Evolutionary conservation across 2,113 vertebrate genomes (phyloP).

Genomic region (Panurus biarmicus): DNA sequence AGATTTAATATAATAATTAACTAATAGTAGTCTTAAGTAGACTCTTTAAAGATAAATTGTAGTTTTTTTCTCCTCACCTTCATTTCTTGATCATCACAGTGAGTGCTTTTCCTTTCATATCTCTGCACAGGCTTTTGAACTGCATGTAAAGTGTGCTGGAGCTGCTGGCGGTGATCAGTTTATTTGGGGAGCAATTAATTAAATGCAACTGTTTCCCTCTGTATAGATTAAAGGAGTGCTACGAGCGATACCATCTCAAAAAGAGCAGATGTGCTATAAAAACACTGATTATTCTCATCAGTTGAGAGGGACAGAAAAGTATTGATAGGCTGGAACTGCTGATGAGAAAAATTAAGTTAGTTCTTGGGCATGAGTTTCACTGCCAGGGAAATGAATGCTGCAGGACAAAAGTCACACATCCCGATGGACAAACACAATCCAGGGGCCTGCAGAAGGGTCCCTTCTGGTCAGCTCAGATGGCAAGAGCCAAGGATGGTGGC

Average conservation of each 20-base stretch:
- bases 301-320: background rate
- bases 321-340: background rate
- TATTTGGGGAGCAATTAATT: slow-evolving; percentile 55
- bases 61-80: background rate
- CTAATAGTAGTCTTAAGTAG: background rate
- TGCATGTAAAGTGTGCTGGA: background rate
- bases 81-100: background rate
- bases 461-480: background rate
- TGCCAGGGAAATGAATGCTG: background rate
- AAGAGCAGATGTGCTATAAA: slow-evolving; percentile 29
- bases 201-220: slow-evolving; percentile 38
- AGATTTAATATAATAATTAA: background rate
- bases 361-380: background rate
- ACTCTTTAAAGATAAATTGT: background rate
- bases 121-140: slow-evolving; percentile 4
- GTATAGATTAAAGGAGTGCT: slow-evolving; percentile 27
- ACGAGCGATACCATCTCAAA: background rate
- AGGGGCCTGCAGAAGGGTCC: background rate
- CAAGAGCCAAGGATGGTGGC: background rate
- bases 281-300: slow-evolving; percentile 17
- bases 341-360: background rate
- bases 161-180: slow-evolving; percentile 28
- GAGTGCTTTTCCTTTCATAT: background rate
- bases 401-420: accelerated
- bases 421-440: accelerated